phyloP scores from a whole-genome alignment of 2,797 vertebrate species.

The Malacoctenus gilli region DNA sequence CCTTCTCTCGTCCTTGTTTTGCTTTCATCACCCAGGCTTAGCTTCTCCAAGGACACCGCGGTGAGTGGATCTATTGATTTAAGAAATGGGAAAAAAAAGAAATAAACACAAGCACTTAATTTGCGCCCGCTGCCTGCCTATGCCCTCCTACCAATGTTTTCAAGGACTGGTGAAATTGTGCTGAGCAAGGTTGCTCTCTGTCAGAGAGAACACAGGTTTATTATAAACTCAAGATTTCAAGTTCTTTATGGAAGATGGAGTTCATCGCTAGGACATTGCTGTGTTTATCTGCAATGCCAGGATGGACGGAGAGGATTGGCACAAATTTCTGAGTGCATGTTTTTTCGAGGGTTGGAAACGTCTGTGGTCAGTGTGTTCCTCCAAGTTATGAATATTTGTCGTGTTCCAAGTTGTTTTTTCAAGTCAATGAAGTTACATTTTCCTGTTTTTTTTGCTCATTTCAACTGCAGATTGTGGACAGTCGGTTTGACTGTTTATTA shows the following conservation, averaged over 20 bases:
- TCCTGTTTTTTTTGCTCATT: constrained; percentile 1
- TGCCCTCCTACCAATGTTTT: no score
- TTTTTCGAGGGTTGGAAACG: background rate
- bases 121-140: no score
- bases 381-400: background rate
- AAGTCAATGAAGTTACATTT: background rate
- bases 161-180: no score
- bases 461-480: background rate
- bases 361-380: background rate
- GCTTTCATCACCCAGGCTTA: constrained; percentile 13
- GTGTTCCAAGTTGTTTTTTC: background rate
- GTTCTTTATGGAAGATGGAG: background rate
- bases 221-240: background rate
- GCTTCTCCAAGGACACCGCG: constrained; percentile 6
- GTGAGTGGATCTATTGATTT: constrained; percentile 5
- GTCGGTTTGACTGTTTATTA: no score
- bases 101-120: no score
- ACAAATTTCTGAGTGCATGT: background rate
- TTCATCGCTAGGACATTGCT: background rate
- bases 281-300: background rate
- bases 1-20: background rate
- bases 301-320: background rate
- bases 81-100: no score
- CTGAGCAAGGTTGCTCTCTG: no score
- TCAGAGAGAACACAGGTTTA: no score